Conservation (phyloP, 2,888 invertebrate genomes). For the Eupithecia tripunctaria region DNA sequence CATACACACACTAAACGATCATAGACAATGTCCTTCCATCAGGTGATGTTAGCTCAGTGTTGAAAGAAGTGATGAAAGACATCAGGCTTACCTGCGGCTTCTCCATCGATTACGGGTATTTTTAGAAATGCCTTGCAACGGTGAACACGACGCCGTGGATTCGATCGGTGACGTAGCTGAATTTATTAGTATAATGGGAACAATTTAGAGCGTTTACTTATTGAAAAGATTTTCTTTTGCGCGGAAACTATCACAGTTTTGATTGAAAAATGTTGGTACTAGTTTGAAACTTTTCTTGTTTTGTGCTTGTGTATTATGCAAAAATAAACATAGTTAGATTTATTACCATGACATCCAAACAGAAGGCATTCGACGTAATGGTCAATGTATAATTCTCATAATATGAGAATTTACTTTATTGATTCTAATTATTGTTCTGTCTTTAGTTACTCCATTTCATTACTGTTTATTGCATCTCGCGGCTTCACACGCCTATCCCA, state of each 20-base stretch:
- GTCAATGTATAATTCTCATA: too few relatives aligned
- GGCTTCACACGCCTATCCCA: too few relatives aligned
- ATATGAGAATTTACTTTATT: too few relatives aligned
- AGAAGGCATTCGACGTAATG: too few relatives aligned
- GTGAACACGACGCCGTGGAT: background rate
- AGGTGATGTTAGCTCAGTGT: background rate
- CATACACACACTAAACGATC: background rate
- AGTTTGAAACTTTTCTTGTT: too few relatives aligned
- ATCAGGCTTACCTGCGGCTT: background rate
- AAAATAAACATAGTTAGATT: too few relatives aligned
- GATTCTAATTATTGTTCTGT: too few relatives aligned
- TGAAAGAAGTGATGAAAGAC: background rate
- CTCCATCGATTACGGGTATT: conserved; percentile 10
- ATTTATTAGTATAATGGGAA: background rate
- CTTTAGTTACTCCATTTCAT: too few relatives aligned
- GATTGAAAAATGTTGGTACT: background rate
- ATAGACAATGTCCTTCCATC: background rate
- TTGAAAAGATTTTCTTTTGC: background rate
- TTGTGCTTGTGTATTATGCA: too few relatives aligned
- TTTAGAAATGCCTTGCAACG: conserved; percentile 5
- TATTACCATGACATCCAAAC: too few relatives aligned
- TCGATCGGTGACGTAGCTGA: conserved; percentile 6
- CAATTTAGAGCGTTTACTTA: background rate
- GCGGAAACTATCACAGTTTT: too few relatives aligned
- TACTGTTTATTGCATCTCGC: too few relatives aligned